phyloP scores from a whole-genome alignment of 2,113 vertebrate genomes.

The Phyllostomus hastatus region DNA sequence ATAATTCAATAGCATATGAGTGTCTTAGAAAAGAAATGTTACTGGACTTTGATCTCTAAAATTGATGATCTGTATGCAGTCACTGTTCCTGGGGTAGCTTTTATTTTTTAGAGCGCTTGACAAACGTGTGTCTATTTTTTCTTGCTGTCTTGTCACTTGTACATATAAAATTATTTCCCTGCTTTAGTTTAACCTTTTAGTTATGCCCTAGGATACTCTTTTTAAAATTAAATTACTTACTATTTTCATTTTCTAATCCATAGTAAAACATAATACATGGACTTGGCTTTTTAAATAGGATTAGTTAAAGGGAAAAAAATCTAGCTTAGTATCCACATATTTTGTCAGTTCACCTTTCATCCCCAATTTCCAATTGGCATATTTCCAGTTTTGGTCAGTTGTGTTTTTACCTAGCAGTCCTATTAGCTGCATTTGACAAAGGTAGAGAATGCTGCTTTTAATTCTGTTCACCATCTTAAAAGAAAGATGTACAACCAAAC shows the following conservation, averaged over 20 bases:
- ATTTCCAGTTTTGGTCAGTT: slow-evolving; percentile 37
- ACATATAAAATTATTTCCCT: slow-evolving; percentile 5
- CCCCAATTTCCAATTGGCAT: neutral
- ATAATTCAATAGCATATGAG: slow-evolving; percentile 38
- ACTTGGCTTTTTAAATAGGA: slow-evolving; percentile 24
- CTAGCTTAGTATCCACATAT: slow-evolving; percentile 7
- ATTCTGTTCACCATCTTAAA: slow-evolving; percentile 35
- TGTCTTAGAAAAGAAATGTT: slow-evolving; percentile 20
- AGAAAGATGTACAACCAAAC: slow-evolving; percentile 1
- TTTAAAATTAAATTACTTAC: neutral
- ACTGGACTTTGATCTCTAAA: slow-evolving; percentile 29
- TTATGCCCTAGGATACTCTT: slow-evolving; percentile 6
- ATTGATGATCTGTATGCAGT: neutral
- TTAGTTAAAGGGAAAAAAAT: neutral
- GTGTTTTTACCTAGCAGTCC: neutral
- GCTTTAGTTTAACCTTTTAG: slow-evolving; percentile 33
- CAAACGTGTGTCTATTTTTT: slow-evolving; percentile 15
- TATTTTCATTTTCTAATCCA: slow-evolving; percentile 31
- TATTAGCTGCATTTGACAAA: neutral
- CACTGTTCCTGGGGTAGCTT: slow-evolving; percentile 1
- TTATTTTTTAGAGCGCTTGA: slow-evolving; percentile 38
- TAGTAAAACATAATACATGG: neutral
- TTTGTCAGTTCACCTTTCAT: neutral
- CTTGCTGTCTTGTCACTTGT: slow-evolving; percentile 13
- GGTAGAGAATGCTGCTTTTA: neutral